A percentile compares a stretch with the other conserved stretches of the same genome.
Evolutionary conservation across 2,797 vertebrate species (phyloP).

Genomic region (Helostoma temminkii): DNA sequence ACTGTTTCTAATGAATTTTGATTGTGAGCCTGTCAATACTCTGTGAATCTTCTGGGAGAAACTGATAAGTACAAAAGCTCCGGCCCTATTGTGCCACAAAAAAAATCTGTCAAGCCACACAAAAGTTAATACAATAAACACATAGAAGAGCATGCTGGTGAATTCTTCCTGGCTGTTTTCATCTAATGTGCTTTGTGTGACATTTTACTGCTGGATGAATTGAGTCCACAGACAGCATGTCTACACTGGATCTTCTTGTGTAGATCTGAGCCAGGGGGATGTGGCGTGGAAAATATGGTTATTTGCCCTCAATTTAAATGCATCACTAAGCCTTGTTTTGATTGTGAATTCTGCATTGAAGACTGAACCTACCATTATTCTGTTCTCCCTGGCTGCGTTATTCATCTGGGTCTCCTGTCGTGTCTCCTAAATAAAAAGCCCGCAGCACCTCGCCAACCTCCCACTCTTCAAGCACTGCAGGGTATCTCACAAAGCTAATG

Average conservation of each 20-base stretch:
- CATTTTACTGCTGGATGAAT: slow-evolving; percentile 51
- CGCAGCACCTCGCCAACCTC: slow-evolving; percentile 57
- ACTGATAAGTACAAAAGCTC: slow-evolving; percentile 50
- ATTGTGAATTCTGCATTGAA: slow-evolving; percentile 57
- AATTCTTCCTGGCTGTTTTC: slow-evolving; percentile 25
- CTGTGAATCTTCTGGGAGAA: slow-evolving; percentile 37
- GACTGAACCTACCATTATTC: slow-evolving; percentile 68
- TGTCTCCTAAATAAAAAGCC: slow-evolving; percentile 72
- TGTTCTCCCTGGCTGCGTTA: slow-evolving; percentile 57
- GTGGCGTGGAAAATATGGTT: slow-evolving; percentile 56
- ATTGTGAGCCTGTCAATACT: slow-evolving; percentile 52
- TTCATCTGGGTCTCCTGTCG: slow-evolving; percentile 73
- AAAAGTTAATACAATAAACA: slow-evolving; percentile 43
- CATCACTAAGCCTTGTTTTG: slow-evolving; percentile 63
- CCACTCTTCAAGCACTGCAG: slow-evolving; percentile 68
- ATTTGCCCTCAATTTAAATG: slow-evolving; percentile 63
- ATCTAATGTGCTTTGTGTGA: slow-evolving; percentile 39
- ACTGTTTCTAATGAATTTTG: slow-evolving; percentile 67
- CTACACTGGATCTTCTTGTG: slow-evolving; percentile 14
- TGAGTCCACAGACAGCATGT: slow-evolving; percentile 25
- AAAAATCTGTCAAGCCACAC: slow-evolving; percentile 25
- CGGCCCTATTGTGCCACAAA: slow-evolving; percentile 29
- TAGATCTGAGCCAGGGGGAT: slow-evolving; percentile 32
- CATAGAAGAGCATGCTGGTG: background rate
- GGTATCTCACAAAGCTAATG: slow-evolving; percentile 81